These are phyloP conservation scores for Melanchra persicariae DNA, from an alignment of 2,888 invertebrate species.

Conservation along the genomic window DNA sequence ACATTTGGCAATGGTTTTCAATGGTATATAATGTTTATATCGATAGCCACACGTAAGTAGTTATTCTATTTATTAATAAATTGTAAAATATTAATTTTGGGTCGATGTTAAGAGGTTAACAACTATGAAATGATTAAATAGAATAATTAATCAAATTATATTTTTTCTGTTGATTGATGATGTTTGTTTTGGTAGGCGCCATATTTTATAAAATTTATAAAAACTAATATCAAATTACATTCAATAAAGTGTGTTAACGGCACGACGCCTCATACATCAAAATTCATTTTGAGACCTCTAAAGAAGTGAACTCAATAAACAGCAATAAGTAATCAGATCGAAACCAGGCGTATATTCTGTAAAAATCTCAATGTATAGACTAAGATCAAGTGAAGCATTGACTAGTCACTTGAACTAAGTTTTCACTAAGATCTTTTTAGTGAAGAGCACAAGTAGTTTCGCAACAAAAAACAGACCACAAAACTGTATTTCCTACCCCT, in stretches of 20 bases:
- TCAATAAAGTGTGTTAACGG: slow-evolving; percentile 53
- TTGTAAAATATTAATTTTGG: slow-evolving; percentile 25
- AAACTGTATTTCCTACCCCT: slow-evolving; percentile 46
- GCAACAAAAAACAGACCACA: slow-evolving; percentile 12
- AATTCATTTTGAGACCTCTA: slow-evolving; percentile 15
- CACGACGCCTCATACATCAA: slow-evolving; percentile 44
- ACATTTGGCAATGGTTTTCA: slow-evolving; percentile 42
- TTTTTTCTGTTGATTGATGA: slow-evolving; percentile 31
- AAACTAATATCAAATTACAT: slow-evolving; percentile 48
- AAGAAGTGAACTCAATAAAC: slow-evolving; percentile 1
- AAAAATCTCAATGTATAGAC: not conserved
- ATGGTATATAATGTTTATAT: slow-evolving; percentile 21
- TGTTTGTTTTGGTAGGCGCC: slow-evolving; percentile 40
- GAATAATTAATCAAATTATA: slow-evolving; percentile 37
- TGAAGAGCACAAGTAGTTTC: not conserved
- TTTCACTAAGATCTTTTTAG: not conserved
- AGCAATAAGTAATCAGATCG: not conserved
- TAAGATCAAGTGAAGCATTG: not conserved
- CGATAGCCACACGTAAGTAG: slow-evolving; percentile 55
- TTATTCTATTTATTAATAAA: slow-evolving; percentile 24
- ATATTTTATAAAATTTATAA: slow-evolving; percentile 46
- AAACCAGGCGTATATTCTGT: not conserved
- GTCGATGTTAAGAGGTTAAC: slow-evolving; percentile 38
- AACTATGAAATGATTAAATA: slow-evolving; percentile 21
- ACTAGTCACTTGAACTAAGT: not conserved